phyloP scores from a whole-genome alignment of 1,140 invertebrate genomes.

The Brevipalpus yothersi region DNA sequence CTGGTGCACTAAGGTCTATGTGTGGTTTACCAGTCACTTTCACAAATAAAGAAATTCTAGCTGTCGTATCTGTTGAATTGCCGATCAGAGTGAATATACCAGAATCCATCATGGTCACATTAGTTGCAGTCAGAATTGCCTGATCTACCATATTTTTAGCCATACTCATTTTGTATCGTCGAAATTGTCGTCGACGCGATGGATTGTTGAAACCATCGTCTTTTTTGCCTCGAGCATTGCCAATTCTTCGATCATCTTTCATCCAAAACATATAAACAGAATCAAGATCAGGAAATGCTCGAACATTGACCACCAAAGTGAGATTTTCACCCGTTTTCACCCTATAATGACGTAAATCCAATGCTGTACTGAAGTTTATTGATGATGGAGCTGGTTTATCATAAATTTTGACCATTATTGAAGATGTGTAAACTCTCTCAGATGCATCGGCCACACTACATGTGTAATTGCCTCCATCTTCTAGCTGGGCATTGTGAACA shows the following conservation, averaged over 20 bases:
- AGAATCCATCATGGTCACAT: constrained; percentile 4
- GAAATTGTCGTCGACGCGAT: neutral
- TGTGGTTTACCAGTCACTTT: constrained; percentile 7
- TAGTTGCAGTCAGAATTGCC: neutral
- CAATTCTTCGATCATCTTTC: constrained; percentile 4
- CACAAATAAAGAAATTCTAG: constrained; percentile 6
- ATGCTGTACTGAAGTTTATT: constrained; percentile 12
- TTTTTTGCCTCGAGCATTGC: neutral
- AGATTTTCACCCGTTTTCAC: constrained; percentile 8
- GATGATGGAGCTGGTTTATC: constrained; percentile 7
- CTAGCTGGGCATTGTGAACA: constrained; percentile 5
- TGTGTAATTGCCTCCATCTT: constrained; percentile 11
- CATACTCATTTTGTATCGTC: neutral
- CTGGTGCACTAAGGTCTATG: constrained; percentile 1
- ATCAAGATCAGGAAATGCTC: constrained; percentile 5
- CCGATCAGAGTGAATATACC: constrained; percentile 6
- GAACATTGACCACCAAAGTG: constrained; percentile 7
- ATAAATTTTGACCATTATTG: constrained; percentile 9
- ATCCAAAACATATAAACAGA: constrained; percentile 8
- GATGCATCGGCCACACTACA: constrained; percentile 13
- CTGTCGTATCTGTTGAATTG: constrained; percentile 3
- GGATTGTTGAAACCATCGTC: neutral
- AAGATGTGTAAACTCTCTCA: constrained; percentile 4
- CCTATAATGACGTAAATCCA: constrained; percentile 2
- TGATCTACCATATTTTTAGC: neutral